Conservation (phyloP, 2,888 invertebrate genomes). For the Bombyx huttoni region DNA sequence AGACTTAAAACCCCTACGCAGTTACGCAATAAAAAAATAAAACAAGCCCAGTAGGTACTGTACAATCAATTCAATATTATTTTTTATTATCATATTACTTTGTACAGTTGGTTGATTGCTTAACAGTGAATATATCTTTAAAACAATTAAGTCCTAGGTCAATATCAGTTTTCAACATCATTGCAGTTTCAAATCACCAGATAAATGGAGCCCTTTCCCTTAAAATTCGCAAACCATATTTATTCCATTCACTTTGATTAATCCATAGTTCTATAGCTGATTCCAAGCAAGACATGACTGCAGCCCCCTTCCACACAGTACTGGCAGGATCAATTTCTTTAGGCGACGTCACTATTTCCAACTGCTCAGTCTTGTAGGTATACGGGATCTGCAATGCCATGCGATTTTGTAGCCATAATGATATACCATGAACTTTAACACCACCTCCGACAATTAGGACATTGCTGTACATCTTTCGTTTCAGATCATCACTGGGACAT, state of each 20-base stretch:
- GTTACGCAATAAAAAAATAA: too few species aligned
- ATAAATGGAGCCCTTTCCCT: conserved; percentile 94
- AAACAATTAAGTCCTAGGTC: too few species aligned
- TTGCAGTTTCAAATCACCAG: conserved; percentile 68
- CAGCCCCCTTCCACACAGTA: conserved; percentile 95
- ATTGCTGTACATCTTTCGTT: conserved; percentile 94
- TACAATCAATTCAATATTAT: too few species aligned
- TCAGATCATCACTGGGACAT: conserved; percentile 89
- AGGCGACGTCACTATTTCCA: conserved; percentile 91
- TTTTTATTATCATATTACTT: too few species aligned
- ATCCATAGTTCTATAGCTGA: conserved; percentile 96
- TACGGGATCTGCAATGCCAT: conserved; percentile 88
- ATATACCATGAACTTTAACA: conserved; percentile 86
- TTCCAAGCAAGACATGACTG: conserved; percentile 93
- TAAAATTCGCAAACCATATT: conserved; percentile 85
- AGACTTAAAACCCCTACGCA: too few species aligned
- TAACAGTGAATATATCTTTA: too few species aligned
- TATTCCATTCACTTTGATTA: conserved; percentile 86
- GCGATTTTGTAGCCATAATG: conserved; percentile 90
- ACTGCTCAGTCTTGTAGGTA: conserved; percentile 82
- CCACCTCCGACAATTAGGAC: conserved; percentile 94
- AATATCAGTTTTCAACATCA: neutral
- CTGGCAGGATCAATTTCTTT: conserved; percentile 94
- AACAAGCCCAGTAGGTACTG: too few species aligned
- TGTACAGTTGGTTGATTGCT: too few species aligned